Conservation (phyloP, 2,113 vertebrate genomes). For the Pteruthius melanotis region DNA sequence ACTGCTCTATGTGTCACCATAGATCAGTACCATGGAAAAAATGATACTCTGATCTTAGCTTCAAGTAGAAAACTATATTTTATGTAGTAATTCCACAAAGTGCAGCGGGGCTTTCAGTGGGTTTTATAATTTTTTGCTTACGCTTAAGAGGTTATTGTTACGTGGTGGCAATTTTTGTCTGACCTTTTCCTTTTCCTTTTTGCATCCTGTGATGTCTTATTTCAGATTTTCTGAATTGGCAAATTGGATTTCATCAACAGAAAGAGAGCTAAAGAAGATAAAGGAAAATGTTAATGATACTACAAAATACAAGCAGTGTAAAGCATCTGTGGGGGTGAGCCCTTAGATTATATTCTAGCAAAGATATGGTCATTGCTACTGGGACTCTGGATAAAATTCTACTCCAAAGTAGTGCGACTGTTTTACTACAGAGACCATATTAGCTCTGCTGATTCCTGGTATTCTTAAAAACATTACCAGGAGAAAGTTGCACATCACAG, state of each 20-base stretch:
- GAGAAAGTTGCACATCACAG: not conserved
- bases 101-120: not conserved
- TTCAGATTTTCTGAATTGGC: conserved; percentile 85
- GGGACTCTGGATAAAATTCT: not conserved
- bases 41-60: not conserved
- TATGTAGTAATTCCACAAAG: not conserved
- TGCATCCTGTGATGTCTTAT: not conserved
- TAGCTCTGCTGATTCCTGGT: not conserved
- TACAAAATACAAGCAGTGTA: conserved; percentile 74
- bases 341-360: not conserved
- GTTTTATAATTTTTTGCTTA: not conserved
- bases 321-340: conserved; percentile 77
- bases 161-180: not conserved
- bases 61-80: not conserved
- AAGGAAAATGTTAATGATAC: conserved; percentile 69
- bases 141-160: not conserved
- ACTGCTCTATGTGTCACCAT: not conserved
- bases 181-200: not conserved
- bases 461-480: not conserved
- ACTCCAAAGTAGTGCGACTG: not conserved
- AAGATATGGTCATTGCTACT: not conserved
- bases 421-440: not conserved
- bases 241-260: conserved; percentile 83
- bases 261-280: conserved; percentile 77
- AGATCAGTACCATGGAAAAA: not conserved